phyloP scores from a whole-genome alignment of 2,113 vertebrate genomes.

The Todiramphus saurophagus region DNA sequence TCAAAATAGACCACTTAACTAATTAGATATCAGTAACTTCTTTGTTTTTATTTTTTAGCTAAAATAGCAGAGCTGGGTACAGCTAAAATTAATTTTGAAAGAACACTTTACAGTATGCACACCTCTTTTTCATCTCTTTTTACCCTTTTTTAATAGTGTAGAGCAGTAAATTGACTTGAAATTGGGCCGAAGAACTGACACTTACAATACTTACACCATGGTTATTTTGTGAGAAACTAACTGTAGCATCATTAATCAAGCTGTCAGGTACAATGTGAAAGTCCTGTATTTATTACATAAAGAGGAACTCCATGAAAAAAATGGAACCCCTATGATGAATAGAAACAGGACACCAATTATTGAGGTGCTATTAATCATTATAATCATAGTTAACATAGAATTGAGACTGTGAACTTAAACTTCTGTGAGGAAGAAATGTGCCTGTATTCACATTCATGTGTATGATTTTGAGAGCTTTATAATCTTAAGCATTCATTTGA shows the following conservation, averaged over 20 bases:
- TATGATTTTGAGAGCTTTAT: neutral
- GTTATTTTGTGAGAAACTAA: conserved; percentile 77
- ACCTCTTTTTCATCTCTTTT: neutral
- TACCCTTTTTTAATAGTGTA: conserved; percentile 39
- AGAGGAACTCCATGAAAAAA: conserved; percentile 69
- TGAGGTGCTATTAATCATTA: conserved; percentile 74
- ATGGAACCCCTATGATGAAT: conserved; percentile 69
- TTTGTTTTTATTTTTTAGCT: neutral
- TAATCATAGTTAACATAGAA: conserved; percentile 24
- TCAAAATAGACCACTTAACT: neutral
- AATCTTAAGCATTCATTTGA: neutral
- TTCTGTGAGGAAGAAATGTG: neutral
- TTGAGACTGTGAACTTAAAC: neutral
- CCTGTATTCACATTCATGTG: neutral
- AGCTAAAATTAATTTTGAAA: conserved; percentile 2
- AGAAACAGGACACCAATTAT: conserved; percentile 72
- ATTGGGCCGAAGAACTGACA: conserved; percentile 64
- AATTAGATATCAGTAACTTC: neutral
- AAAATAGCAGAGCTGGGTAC: neutral
- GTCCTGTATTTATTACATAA: conserved; percentile 74
- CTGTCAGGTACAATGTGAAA: conserved; percentile 69
- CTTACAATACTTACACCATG: conserved; percentile 73
- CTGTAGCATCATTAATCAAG: conserved; percentile 82
- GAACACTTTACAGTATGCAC: neutral
- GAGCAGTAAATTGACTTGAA: conserved; percentile 64